Conservation (phyloP, 1,140 invertebrate genomes). For the Oppia nitens region DNA sequence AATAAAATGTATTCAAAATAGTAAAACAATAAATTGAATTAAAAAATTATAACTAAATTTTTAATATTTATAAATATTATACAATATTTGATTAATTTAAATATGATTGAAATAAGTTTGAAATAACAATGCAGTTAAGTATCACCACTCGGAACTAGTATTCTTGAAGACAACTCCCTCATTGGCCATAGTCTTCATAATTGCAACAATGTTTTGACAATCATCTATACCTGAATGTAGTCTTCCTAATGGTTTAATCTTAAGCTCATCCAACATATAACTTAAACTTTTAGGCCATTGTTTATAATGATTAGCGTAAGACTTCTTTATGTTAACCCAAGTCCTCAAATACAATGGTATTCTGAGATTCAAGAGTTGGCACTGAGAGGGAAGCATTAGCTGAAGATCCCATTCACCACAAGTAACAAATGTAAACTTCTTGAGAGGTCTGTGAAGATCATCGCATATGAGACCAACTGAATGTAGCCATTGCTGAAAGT, state of each 20-base stretch:
- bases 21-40: too few relatives aligned
- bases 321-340: slow-evolving; percentile 19
- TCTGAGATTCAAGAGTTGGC: neutral
- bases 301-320: slow-evolving; percentile 5
- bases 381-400: slow-evolving; percentile 10
- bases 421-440: slow-evolving; percentile 15
- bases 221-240: slow-evolving; percentile 16
- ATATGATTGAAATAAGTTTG: too few relatives aligned
- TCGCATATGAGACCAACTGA: neutral
- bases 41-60: too few relatives aligned
- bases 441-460: neutral
- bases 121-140: neutral
- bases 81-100: too few relatives aligned
- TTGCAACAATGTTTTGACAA: slow-evolving; percentile 15
- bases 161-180: neutral
- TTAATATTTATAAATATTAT: too few relatives aligned
- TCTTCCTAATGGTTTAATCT: slow-evolving; percentile 6
- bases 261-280: slow-evolving; percentile 13
- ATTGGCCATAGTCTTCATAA: neutral
- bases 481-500: slow-evolving; percentile 12
- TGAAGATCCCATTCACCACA: slow-evolving; percentile 15
- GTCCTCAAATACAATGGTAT: slow-evolving; percentile 9
- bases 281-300: slow-evolving; percentile 13
- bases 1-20: too few relatives aligned
- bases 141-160: neutral